phyloP scores from a whole-genome alignment of 2,113 vertebrate species.

The Alexandromys fortis region DNA sequence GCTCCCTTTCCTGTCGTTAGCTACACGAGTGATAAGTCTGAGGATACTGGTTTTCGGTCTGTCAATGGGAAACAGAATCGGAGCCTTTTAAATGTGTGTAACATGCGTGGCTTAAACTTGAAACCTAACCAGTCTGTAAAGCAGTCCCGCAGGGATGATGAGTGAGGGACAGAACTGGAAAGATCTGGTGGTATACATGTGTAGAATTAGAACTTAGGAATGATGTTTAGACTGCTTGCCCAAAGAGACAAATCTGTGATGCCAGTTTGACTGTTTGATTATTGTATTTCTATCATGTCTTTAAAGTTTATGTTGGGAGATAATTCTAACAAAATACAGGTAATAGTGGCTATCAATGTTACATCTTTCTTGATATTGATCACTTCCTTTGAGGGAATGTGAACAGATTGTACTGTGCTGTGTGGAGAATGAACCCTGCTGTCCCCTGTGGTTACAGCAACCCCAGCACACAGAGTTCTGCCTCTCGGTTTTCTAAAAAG shows the following conservation, averaged over 20 bases:
- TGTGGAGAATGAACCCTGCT: background rate
- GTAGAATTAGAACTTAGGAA: background rate
- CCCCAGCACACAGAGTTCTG: background rate
- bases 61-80: background rate
- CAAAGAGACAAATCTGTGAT: background rate
- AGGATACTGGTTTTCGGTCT: background rate
- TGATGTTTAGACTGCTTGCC: background rate
- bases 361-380: background rate
- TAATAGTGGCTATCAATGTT: background rate
- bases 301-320: conserved; percentile 4
- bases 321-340: background rate
- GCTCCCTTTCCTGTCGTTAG: conserved; percentile 3
- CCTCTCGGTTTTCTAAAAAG: background rate
- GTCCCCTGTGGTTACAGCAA: background rate
- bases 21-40: background rate
- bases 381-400: background rate
- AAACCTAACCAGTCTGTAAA: background rate
- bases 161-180: background rate
- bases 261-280: background rate
- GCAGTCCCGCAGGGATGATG: background rate
- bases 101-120: background rate
- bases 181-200: background rate
- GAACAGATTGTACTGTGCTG: background rate
- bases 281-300: background rate
- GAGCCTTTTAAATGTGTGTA: background rate